Base-by-base conservation (phyloP, 1,140 invertebrate species). In the Lepidostoma basale region DNA sequence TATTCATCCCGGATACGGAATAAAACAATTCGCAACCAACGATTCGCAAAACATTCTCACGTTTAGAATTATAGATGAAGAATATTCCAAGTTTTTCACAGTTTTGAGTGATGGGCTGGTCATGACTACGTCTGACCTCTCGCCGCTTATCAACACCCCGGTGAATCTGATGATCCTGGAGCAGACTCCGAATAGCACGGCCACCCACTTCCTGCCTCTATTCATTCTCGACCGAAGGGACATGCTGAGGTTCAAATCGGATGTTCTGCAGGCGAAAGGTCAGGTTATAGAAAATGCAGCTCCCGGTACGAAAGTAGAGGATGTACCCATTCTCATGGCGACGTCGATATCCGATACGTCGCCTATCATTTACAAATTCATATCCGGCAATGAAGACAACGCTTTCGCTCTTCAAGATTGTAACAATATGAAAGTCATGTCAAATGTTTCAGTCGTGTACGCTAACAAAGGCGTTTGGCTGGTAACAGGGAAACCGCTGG, bases 71-170 rank as follows among this genome's bases (percentile, higher is more conserved):
- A 77, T 93, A 70, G 90, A 93, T 69, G 92, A 88, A 18, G 91
- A 88, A 44, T 92, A 88, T 77, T 90, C 90, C 9, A 87, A 91
- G 52, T 95, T 89, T 76, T 96, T 96, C 77, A 90, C 93, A 0
- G 88, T 96, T 26, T 85, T 96, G n/a, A 88, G 91, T 52, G 90
- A 94, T 78, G 94, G 94, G 20, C 86, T 95, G 42, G 87, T 96
- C 6, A 96, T 96, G 93, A 95, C 93, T 14, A 95, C 93, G 1
- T 87, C 91, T 2, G 92, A 94, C 73, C 82, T 95, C 3, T 86
- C 87, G 20, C 90, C 92, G 3, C 78, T 96, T n/a, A 85, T 93
- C 23, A 89, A 94, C 76, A 85, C 87, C 42, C 90, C 92, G 0
- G 87, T 96, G 5, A 89, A 92, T 73, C 83, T 96, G 14, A 85